Base-by-base conservation (phyloP, 2,797 vertebrate species). In the Enteromius argenteus region DNA sequence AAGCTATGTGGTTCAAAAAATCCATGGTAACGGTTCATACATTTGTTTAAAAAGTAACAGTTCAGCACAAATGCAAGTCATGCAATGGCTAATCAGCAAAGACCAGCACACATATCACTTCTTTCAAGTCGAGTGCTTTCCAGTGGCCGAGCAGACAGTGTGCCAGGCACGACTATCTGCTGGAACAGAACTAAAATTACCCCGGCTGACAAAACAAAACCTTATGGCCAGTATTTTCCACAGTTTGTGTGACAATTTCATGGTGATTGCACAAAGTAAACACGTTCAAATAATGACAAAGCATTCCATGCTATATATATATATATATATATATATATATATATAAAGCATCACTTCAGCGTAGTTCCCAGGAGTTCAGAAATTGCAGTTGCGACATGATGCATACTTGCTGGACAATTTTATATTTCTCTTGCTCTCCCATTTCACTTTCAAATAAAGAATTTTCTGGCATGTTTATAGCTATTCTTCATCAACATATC, bases 41-140 rank as follows among this genome's bases (percentile, higher is more conserved):
- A 13, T 73, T 73, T 21, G 44, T 49, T 51, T 73, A 73, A 5
- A 46, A 19, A 51, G 27, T 49, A 75, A 58, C 21, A 60, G 8
- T 23, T 32, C 7, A 79, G 3, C 17, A 49, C 39, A 37, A 32
- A n/a, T 14, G 6, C 23, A 46, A 49, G 60, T 37, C 77, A 66
- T 66, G 39, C 10, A 21, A 32, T 49, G 23, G 13, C 5, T 66
- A 66, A 79, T 66, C 19, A 0, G 11, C 60, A 42, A 21, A 9
- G 44, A 30, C 17, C 15, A 32, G 27, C 23, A 32, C 6, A 23
- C 77, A 67, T 13, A 23, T 37, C 62, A 35, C 44, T 53, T 23
- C 44, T 79, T 51, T 68, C 30, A 67, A 79, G 11, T 44, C 6
- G 5, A 76, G 74, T 66, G 60, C 66, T 79, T 79, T 79, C 62